phyloP scores from a whole-genome alignment of 2,113 vertebrate species.

The Urocynchramus pylzowi region DNA sequence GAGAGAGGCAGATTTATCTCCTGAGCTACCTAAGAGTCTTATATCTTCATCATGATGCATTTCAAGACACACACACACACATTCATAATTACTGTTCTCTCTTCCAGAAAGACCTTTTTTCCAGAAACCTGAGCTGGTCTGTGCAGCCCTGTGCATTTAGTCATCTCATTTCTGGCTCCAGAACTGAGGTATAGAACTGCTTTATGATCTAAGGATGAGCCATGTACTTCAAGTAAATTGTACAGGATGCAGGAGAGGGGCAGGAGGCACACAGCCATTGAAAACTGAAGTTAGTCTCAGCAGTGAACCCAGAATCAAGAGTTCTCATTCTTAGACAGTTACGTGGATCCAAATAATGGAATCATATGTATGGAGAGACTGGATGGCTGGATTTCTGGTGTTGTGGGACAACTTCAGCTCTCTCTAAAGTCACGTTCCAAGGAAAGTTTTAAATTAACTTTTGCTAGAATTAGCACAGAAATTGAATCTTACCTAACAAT shows the following conservation, averaged over 20 bases:
- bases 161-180: not conserved
- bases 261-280: not conserved
- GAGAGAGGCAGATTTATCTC: not conserved
- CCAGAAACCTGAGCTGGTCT: not conserved
- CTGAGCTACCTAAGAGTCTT: not conserved
- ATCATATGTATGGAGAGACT: not conserved
- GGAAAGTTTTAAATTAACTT: not conserved
- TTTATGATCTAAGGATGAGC: not conserved
- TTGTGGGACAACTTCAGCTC: not conserved
- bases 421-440: not conserved
- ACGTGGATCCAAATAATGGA: not conserved
- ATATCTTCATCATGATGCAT: not conserved
- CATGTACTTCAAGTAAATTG: not conserved
- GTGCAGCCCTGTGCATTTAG: not conserved
- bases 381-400: not conserved
- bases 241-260: not conserved
- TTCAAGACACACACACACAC: not conserved
- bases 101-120: not conserved
- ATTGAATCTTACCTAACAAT: not conserved
- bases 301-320: not conserved
- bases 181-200: not conserved
- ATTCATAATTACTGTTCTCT: not conserved
- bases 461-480: not conserved
- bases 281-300: not conserved
- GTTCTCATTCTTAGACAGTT: not conserved